Evolutionary conservation across 1,140 invertebrate species (phyloP).

Genomic region (Papilio dardanus): DNA sequence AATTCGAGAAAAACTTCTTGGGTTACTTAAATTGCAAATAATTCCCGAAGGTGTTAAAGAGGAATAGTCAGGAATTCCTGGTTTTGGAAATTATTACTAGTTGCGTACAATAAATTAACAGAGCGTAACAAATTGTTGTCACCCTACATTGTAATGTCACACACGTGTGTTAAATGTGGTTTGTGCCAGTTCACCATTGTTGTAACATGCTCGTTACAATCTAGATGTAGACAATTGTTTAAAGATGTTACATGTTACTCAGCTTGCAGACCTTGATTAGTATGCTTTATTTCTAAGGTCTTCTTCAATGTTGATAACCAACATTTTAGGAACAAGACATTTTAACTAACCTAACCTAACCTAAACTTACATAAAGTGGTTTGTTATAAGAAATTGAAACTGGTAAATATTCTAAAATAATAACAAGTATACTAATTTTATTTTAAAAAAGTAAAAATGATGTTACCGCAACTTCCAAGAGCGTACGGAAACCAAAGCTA

Average conservation of each 20-base stretch:
- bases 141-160: slow-evolving; percentile 2
- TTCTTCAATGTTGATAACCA: background rate
- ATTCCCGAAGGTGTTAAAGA: no score
- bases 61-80: background rate
- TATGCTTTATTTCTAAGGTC: background rate
- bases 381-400: no score
- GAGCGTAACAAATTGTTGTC: slow-evolving; percentile 14
- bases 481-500: background rate
- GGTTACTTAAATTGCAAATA: no score
- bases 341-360: no score
- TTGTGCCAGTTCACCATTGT: slow-evolving; percentile 8
- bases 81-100: no score
- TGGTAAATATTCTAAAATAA: background rate
- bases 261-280: background rate
- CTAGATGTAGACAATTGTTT: background rate
- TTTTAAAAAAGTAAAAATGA: background rate
- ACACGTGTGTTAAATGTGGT: slow-evolving; percentile 14
- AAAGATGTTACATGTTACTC: background rate
- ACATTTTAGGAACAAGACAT: no score
- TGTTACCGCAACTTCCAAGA: background rate
- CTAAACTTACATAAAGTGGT: no score
- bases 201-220: slow-evolving; percentile 5
- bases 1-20: no score
- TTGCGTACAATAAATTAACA: slow-evolving; percentile 1
- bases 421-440: background rate